Evolutionary conservation across 2,888 invertebrate genomes (phyloP).

Genomic region (Toxonevra muliebris): DNA sequence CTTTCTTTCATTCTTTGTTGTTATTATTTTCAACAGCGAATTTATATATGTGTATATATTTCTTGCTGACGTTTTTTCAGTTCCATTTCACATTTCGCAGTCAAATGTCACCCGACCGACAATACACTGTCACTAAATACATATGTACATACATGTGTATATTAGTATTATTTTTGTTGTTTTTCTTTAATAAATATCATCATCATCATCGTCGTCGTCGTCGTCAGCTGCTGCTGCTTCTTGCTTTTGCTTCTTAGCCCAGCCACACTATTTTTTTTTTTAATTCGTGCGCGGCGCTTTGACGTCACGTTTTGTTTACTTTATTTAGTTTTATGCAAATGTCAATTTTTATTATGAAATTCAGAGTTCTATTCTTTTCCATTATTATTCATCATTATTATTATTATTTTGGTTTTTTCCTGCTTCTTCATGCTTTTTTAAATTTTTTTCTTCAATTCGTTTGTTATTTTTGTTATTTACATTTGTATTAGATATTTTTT

Average conservation of each 20-base stretch:
- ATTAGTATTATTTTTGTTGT: too few relatives aligned
- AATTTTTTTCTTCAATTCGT: background rate
- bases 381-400: background rate
- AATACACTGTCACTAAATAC: too few relatives aligned
- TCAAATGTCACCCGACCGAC: too few relatives aligned
- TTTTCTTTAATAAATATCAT: too few relatives aligned
- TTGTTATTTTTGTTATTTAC: background rate
- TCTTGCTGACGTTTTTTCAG: background rate
- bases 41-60: too few relatives aligned
- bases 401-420: background rate
- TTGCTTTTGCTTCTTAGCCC: background rate
- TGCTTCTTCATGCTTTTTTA: background rate
- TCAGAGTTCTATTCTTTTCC: background rate
- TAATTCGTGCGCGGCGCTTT: constrained; percentile 4
- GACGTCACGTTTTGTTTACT: constrained; percentile 26
- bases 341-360: constrained; percentile 21
- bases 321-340: constrained; percentile 25
- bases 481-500: background rate
- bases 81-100: too few relatives aligned
- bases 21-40: background rate
- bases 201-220: background rate
- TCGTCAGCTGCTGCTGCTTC: background rate
- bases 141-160: too few relatives aligned
- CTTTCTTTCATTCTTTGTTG: constrained; percentile 10
- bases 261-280: background rate